A percentile compares a stretch with the other conserved stretches of the same genome.
phyloP scores from a whole-genome alignment of 2,888 invertebrate genomes.

The Nephrotoma flavescens region DNA sequence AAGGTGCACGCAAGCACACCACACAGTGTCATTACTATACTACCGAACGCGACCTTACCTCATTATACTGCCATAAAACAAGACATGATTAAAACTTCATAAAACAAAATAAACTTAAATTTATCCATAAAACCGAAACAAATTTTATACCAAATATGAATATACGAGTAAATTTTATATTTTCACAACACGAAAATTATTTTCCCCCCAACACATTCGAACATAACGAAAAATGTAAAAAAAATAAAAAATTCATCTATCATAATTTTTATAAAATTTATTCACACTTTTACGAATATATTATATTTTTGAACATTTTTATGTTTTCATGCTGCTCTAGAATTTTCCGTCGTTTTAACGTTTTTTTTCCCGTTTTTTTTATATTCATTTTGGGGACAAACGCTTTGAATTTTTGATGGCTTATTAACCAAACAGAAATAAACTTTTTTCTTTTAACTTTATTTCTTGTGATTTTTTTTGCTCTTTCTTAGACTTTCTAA shows the following conservation, averaged over 20 bases:
- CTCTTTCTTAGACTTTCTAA: background rate
- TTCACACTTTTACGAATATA: background rate
- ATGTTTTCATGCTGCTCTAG: background rate
- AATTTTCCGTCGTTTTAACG: background rate
- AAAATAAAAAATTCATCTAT: background rate
- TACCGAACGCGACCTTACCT: background rate
- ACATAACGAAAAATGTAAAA: background rate
- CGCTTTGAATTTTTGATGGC: background rate
- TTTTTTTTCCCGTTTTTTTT: background rate
- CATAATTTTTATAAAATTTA: background rate
- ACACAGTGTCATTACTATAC: background rate
- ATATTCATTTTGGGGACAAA: background rate
- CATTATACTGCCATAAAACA: background rate
- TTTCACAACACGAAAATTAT: background rate
- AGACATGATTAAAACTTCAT: background rate
- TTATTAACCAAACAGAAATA: background rate
- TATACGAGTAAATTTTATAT: background rate
- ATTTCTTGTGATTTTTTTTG: background rate
- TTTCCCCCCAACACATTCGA: background rate
- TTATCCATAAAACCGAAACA: background rate
- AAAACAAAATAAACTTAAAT: background rate
- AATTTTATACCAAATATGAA: background rate
- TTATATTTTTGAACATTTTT: background rate
- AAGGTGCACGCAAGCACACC: background rate
- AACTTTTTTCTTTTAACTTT: background rate